Percentiles rank a stretch among this genome's conserved stretches.
Evolutionary conservation across 2,888 invertebrate species (phyloP).

Genomic region (Parochlus steinenii): DNA sequence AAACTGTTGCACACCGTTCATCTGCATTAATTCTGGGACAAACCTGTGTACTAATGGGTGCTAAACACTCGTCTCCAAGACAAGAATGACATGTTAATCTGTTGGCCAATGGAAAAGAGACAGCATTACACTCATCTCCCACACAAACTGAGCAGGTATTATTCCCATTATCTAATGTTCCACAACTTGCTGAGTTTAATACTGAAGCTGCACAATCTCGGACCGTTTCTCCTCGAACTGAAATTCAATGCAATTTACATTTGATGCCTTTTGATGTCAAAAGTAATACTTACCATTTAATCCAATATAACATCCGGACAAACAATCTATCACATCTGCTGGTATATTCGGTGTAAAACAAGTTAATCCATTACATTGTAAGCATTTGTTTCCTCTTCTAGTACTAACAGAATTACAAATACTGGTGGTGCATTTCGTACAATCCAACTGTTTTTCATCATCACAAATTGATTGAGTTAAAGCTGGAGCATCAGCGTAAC

Average conservation of each 20-base stretch:
- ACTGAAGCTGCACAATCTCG: constrained; percentile 2
- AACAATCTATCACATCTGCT: constrained; percentile 7
- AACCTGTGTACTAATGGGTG: too few relatives aligned
- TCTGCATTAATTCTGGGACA: too few relatives aligned
- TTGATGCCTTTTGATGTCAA: too few relatives aligned
- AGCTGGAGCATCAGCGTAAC: constrained; percentile 5
- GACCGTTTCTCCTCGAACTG: constrained; percentile 5
- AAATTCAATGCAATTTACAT: too few relatives aligned
- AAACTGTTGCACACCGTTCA: too few relatives aligned
- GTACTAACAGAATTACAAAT: constrained; percentile 2
- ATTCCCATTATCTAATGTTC: background rate
- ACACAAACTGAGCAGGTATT: background rate
- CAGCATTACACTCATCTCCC: constrained; percentile 7
- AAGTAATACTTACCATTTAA: too few relatives aligned
- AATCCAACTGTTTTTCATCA: background rate
- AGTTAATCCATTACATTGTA: constrained; percentile 1
- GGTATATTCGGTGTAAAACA: constrained; percentile 3
- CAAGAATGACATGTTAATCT: constrained; percentile 7
- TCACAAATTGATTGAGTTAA: constrained; percentile 6
- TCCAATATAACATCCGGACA: constrained; percentile 6
- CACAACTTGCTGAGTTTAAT: constrained; percentile 1
- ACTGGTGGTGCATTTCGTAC: background rate
- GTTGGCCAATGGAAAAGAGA: constrained; percentile 3
- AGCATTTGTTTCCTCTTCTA: constrained; percentile 6
- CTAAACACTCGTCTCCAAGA: too few relatives aligned